Evolutionary conservation across 30 jellyfish, hydroid and myxozoan species (phyloP).

Genomic region (Hydractinia symbiolongicarpus): DNA sequence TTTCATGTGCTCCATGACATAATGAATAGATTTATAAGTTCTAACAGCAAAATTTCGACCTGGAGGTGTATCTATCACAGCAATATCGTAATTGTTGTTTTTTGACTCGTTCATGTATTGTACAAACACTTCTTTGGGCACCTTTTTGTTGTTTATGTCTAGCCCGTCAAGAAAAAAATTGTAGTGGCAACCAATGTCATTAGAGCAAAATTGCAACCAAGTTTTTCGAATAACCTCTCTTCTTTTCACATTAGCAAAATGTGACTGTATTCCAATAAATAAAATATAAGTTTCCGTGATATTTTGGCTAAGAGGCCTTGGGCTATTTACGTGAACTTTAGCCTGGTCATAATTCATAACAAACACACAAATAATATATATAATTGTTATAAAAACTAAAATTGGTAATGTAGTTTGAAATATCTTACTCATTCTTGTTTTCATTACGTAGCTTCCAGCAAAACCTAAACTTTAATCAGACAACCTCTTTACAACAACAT

Average conservation of each 20-base stretch:
- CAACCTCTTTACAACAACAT: no score
- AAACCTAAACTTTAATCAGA: no score
- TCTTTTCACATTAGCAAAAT: slow-evolving; percentile 36
- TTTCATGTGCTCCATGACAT: slow-evolving; percentile 32
- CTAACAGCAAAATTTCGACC: slow-evolving; percentile 66
- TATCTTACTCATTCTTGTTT: no score
- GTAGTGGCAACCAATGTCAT: slow-evolving; percentile 30
- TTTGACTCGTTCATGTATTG: slow-evolving; percentile 35
- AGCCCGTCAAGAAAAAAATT: slow-evolving; percentile 56
- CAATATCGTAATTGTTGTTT: slow-evolving; percentile 36
- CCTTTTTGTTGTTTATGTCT: slow-evolving; percentile 38
- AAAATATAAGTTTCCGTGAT: neutral
- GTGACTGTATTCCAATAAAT: slow-evolving; percentile 46
- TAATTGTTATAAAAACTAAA: no score
- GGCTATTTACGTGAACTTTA: no score
- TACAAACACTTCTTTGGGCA: slow-evolving; percentile 12
- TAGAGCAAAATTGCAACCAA: slow-evolving; percentile 64
- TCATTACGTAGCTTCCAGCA: no score
- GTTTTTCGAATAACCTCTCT: slow-evolving; percentile 60
- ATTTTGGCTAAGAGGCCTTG: no score
- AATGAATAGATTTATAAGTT: slow-evolving; percentile 45
- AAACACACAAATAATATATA: no score
- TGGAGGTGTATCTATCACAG: slow-evolving; percentile 51
- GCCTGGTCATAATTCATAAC: no score
- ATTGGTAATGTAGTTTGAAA: no score